phyloP scores from a whole-genome alignment of 2,888 invertebrate genomes.

The Mellilla xanthometata region DNA sequence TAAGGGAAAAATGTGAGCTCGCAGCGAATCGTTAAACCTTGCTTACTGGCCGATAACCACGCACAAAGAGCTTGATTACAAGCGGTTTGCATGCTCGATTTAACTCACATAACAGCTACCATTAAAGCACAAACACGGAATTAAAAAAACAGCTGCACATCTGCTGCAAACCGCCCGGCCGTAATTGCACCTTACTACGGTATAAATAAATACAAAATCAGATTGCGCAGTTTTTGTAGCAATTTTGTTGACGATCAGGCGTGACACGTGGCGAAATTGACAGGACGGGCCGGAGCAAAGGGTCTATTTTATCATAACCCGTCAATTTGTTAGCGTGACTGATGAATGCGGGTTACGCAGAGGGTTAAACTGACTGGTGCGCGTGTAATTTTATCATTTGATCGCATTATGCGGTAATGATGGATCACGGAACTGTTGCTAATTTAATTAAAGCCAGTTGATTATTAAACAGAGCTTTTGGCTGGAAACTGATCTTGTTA shows the following conservation, averaged over 20 bases:
- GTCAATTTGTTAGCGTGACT: conserved; percentile 55
- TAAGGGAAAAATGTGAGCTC: conserved; percentile 24
- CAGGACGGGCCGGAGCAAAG: conserved; percentile 27
- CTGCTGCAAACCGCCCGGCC: conserved; percentile 17
- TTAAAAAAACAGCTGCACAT: conserved; percentile 26
- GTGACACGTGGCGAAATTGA: conserved; percentile 33
- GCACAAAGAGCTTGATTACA: conserved; percentile 27
- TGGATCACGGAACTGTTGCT: not conserved
- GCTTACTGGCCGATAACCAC: conserved; percentile 26
- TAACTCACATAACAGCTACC: conserved; percentile 31
- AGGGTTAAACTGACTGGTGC: conserved; percentile 19
- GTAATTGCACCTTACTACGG: conserved; percentile 23
- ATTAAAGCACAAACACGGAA: conserved; percentile 27
- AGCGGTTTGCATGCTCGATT: conserved; percentile 33
- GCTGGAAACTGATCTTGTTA: too few relatives aligned
- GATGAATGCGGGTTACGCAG: conserved; percentile 37
- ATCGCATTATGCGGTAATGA: conserved; percentile 1
- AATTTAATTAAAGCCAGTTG: too few relatives aligned
- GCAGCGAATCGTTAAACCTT: conserved; percentile 27
- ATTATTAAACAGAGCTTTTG: too few relatives aligned
- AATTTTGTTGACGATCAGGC: conserved; percentile 19
- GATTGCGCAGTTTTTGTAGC: conserved; percentile 16
- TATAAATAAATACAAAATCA: conserved; percentile 27
- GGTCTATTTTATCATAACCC: conserved; percentile 55
- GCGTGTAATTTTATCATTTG: conserved; percentile 13